Evolutionary conservation across 2,888 invertebrate genomes (phyloP).

Genomic region (Chaetogeoica ovagalla): DNA sequence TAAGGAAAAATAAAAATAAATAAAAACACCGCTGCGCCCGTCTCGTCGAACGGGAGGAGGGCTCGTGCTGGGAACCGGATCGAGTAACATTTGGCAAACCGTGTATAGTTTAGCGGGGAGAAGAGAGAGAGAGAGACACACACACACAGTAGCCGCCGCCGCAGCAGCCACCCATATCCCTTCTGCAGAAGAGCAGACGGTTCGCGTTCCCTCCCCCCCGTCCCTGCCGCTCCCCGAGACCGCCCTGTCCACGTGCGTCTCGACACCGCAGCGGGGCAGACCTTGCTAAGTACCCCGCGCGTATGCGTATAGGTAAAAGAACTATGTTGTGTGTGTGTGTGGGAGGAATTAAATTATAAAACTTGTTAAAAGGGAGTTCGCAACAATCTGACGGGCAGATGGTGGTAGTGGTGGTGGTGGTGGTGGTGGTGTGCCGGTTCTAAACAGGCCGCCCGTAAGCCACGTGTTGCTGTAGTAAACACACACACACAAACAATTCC

Average conservation of each 20-base stretch:
- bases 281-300: conserved; percentile 44
- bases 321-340: conserved; percentile 1
- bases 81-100: conserved; percentile 51
- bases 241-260: no score
- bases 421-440: neutral
- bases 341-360: conserved; percentile 52
- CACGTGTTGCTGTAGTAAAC: conserved; percentile 44
- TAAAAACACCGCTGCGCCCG: conserved; percentile 6
- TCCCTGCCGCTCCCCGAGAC: no score
- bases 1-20: conserved; percentile 3
- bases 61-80: conserved; percentile 43
- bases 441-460: conserved; percentile 45
- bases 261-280: conserved; percentile 1
- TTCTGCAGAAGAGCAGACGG: conserved; percentile 41
- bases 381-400: conserved; percentile 53
- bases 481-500: conserved; percentile 36
- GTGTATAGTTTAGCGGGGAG: neutral
- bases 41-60: conserved; percentile 41
- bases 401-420: conserved; percentile 49
- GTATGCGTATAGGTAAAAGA: conserved; percentile 19
- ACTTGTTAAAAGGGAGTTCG: conserved; percentile 53
- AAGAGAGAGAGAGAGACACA: neutral
- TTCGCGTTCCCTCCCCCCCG: conserved; percentile 27
- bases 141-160: conserved; percentile 40
- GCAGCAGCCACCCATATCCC: neutral